Conservation (phyloP, 2,888 invertebrate genomes). For the Drosophila mulleri region DNA sequence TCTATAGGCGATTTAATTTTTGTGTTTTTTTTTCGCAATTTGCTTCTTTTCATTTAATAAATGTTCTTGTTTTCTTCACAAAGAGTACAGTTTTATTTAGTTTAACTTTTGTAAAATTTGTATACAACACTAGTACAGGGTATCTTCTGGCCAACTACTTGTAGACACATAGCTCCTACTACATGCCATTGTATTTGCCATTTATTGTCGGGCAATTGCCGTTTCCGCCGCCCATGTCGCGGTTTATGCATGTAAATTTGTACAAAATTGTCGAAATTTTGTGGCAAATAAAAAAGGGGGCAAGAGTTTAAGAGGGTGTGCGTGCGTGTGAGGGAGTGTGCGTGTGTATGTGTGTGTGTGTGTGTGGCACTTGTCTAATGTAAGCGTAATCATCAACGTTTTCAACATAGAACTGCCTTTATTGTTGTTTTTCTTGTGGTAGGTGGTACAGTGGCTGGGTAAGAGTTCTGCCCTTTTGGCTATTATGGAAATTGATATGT, state of each 20-base stretch:
- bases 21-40: too few relatives aligned
- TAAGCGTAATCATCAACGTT: constrained; percentile 70
- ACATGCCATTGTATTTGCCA: constrained; percentile 50
- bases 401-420: constrained; percentile 68
- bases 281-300: constrained; percentile 75
- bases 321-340: constrained; percentile 8
- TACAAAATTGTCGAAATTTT: constrained; percentile 81
- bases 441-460: constrained; percentile 26
- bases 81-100: too few relatives aligned
- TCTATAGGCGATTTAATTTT: too few relatives aligned
- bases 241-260: constrained; percentile 80
- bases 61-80: too few relatives aligned
- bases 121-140: constrained; percentile 12
- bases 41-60: too few relatives aligned
- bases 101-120: too few relatives aligned
- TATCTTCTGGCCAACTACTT: neutral
- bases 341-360: constrained; percentile 28
- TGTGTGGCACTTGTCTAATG: constrained; percentile 69
- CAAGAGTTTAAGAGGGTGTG: constrained; percentile 17
- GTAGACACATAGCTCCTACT: neutral
- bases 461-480: constrained; percentile 34
- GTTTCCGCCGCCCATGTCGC: constrained; percentile 70
- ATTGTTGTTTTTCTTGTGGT: constrained; percentile 25
- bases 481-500: constrained; percentile 64
- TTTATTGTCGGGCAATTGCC: constrained; percentile 76